A percentile compares a stretch with the other conserved stretches of the same genome.
These are phyloP conservation scores for Cyclopterus lumpus DNA, from an alignment of 2,797 vertebrate species.

Conservation along the genomic window DNA sequence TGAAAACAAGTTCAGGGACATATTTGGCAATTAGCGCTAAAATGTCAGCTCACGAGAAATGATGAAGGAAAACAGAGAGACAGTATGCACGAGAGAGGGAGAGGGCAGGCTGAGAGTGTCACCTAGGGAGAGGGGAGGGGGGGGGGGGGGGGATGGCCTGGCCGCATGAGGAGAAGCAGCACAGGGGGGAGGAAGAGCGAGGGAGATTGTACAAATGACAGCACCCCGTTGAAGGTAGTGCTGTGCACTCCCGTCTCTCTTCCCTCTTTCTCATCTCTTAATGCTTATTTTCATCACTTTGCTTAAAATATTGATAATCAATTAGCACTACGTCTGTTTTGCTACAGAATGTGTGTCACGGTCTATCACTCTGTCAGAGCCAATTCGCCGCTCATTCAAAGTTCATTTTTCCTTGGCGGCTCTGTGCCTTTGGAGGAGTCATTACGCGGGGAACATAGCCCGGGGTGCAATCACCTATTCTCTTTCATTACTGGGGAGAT, in stretches of 20 bases:
- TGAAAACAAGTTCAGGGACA: constrained; percentile 56
- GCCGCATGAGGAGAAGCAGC: constrained; percentile 25
- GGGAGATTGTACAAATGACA: constrained; percentile 63
- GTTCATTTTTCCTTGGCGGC: constrained; percentile 91
- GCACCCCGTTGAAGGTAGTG: constrained; percentile 52
- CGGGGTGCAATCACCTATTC: constrained; percentile 99
- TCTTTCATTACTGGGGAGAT: constrained; percentile 99
- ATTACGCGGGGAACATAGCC: constrained; percentile 90
- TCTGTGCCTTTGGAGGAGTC: constrained; percentile 88
- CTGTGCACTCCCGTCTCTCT: constrained; percentile 51
- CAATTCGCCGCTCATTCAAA: constrained; percentile 96
- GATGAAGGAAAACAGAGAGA: constrained; percentile 47
- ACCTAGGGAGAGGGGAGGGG: constrained; percentile 1
- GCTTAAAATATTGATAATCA: constrained; percentile 99
- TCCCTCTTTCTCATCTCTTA: constrained; percentile 88
- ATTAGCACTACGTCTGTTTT: constrained; percentile 99
- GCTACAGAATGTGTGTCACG: constrained; percentile 97
- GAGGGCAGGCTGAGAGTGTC: constrained; percentile 33
- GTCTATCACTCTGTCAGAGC: constrained; percentile 97
- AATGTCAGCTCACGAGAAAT: constrained; percentile 38
- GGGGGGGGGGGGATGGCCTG: constrained; percentile 32
- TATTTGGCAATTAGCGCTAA: constrained; percentile 56
- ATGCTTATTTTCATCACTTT: constrained; percentile 99
- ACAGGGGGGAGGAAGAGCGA: constrained; percentile 7
- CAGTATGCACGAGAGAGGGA: constrained; percentile 16